Evolutionary conservation across 2,797 vertebrate genomes (phyloP).

Genomic region (Clarias fuscus): DNA sequence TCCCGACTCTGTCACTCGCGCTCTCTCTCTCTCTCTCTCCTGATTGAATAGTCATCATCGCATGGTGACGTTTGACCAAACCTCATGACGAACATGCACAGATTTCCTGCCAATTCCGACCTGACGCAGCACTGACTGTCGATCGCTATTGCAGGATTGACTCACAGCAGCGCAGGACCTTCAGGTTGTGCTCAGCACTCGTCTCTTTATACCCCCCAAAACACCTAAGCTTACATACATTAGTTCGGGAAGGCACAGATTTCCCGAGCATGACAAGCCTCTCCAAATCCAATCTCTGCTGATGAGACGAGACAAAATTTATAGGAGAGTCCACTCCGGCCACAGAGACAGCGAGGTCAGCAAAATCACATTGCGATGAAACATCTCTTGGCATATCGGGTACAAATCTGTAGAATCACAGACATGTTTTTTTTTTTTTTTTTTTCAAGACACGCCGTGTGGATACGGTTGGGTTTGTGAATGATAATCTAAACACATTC

Average conservation of each 20-base stretch:
- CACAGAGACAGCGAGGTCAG: background rate
- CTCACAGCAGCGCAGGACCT: background rate
- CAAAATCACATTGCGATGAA: constrained; percentile 19
- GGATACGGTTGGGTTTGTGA: background rate
- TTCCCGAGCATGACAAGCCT: background rate
- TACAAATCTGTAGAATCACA: background rate
- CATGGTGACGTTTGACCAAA: background rate
- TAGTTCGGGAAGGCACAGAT: background rate
- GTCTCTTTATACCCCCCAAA: background rate
- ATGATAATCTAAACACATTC: constrained; percentile 1
- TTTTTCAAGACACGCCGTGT: background rate
- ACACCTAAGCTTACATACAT: background rate
- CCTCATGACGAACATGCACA: background rate
- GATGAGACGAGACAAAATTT: constrained; percentile 3
- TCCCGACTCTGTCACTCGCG: background rate
- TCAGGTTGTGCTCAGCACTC: background rate
- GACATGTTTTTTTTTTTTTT: background rate
- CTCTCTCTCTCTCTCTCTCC: no score
- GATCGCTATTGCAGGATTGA: background rate
- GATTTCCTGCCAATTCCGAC: background rate
- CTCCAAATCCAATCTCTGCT: background rate
- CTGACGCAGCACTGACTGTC: background rate
- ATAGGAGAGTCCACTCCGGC: background rate
- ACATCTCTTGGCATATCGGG: constrained; percentile 17
- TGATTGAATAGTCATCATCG: background rate